A percentile compares a stretch with the other conserved stretches of the same genome.
These are phyloP conservation scores for Enteromius trimaculatus DNA, from an alignment of 2,797 vertebrate genomes.

Conservation along the genomic window DNA sequence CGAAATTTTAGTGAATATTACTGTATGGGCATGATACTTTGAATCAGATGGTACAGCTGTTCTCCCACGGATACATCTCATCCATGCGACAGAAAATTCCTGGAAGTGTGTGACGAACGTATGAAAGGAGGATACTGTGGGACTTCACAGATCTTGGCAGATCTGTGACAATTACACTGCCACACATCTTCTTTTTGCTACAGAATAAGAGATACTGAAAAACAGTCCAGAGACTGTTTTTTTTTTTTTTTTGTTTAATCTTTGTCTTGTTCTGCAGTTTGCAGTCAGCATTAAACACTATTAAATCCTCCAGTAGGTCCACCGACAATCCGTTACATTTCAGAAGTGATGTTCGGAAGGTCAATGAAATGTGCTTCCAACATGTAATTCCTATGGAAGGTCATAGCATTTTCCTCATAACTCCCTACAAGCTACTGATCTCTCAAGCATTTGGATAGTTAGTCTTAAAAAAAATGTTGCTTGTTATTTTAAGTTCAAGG, in stretches of 20 bases:
- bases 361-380: neutral
- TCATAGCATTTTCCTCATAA: neutral
- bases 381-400: neutral
- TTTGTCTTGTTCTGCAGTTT: slow-evolving; percentile 1
- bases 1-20: too few species aligned
- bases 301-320: neutral
- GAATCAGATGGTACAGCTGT: too few species aligned
- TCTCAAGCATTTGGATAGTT: neutral
- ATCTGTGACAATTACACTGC: neutral
- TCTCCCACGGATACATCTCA: too few species aligned
- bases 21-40: too few species aligned
- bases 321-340: neutral
- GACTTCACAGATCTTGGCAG: too few species aligned
- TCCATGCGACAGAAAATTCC: too few species aligned
- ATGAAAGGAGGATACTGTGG: too few species aligned
- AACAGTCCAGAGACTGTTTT: neutral
- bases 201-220: slow-evolving; percentile 4
- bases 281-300: neutral
- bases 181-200: neutral
- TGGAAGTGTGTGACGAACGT: too few species aligned
- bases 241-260: neutral
- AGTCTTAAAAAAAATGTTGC: neutral
- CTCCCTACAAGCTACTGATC: neutral
- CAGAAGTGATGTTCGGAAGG: neutral
- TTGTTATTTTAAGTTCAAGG: neutral